Percentiles rank a stretch among this genome's conserved stretches.
phyloP scores from a whole-genome alignment of 2,113 vertebrate species.

The Dryoscopus gambensis region DNA sequence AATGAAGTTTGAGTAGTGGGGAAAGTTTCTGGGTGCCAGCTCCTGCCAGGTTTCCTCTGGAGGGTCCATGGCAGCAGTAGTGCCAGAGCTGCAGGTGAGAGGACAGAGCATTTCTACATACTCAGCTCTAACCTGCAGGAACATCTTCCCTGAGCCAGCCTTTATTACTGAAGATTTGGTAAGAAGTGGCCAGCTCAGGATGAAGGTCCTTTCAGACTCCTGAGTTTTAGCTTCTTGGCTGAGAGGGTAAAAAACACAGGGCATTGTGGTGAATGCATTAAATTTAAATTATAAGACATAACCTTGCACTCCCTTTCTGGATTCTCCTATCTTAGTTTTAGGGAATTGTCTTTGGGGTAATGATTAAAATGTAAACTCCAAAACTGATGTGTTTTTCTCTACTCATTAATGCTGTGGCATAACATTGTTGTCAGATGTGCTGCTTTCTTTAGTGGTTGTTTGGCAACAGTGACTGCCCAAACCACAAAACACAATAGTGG shows the following conservation, averaged over 20 bases:
- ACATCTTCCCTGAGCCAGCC: neutral
- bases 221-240: neutral
- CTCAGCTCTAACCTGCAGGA: neutral
- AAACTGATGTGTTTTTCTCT: neutral
- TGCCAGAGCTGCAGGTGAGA: neutral
- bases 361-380: neutral
- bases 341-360: neutral
- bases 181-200: neutral
- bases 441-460: neutral
- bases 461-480: neutral
- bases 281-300: neutral
- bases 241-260: neutral
- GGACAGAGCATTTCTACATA: neutral
- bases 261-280: neutral
- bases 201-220: neutral
- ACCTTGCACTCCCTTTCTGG: neutral
- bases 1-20: neutral
- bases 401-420: neutral
- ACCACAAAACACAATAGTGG: constrained; percentile 3
- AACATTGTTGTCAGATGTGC: neutral
- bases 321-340: neutral
- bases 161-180: neutral
- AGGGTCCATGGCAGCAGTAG: neutral
- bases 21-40: neutral
- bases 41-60: neutral